phyloP scores from a whole-genome alignment of 92 coral and sea anemone species.

The Desmophyllum pertusum region DNA sequence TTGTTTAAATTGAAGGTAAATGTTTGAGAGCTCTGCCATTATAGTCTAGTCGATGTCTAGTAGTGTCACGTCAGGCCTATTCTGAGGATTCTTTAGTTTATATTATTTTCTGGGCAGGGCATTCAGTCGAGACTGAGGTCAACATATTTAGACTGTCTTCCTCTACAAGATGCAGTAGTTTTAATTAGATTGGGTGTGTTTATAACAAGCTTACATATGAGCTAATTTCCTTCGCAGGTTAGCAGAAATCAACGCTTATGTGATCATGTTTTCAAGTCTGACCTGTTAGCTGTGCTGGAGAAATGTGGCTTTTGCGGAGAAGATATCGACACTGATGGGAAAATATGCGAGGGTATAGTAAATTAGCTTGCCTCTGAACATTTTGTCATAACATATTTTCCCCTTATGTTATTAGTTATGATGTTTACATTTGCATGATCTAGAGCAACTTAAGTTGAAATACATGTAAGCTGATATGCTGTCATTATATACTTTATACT shows the following conservation, averaged over 20 bases:
- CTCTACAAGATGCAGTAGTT: background rate
- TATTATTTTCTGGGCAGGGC: background rate
- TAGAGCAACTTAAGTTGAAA: background rate
- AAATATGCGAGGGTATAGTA: constrained; percentile 69
- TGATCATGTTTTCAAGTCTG: constrained; percentile 68
- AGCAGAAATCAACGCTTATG: constrained; percentile 25
- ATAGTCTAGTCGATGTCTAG: background rate
- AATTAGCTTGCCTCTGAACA: background rate
- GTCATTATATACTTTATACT: background rate
- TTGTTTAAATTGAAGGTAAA: constrained; percentile 14
- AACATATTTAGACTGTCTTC: constrained; percentile 1
- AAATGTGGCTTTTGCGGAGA: constrained; percentile 73
- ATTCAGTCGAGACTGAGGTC: background rate
- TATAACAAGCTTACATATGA: constrained; percentile 17
- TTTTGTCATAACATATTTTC: background rate
- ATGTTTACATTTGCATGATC: background rate
- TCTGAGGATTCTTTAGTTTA: background rate
- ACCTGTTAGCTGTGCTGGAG: constrained; percentile 63
- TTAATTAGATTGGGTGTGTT: constrained; percentile 25
- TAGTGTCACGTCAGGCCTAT: background rate
- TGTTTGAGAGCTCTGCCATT: background rate
- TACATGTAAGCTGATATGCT: background rate
- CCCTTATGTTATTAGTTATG: background rate
- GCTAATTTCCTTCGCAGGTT: constrained; percentile 20
- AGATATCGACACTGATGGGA: constrained; percentile 59